Conservation (phyloP, 2,113 vertebrate genomes). For the Mus musculus region GRCm39 chrX:133743501-133744000, state of each 20-base stretch:
- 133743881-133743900: not conserved
- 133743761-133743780: conserved; percentile 13
- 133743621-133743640: not conserved
- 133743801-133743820: conserved; percentile 17
- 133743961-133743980: not conserved
- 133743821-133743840: not conserved
- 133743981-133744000: not conserved
- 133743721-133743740: not conserved
- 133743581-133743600: not conserved
- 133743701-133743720: conserved; percentile 26
- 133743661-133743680: not conserved
- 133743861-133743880: conserved; percentile 18
- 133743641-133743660: not conserved
- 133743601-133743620: conserved; percentile 30
- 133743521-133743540: conserved; percentile 4
- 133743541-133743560: not conserved
- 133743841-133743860: not conserved
- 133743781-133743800: not conserved
- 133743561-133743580: not conserved
- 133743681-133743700: not conserved
- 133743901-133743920: not conserved
- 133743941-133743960: not conserved
- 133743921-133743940: not conserved
- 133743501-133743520: not conserved
- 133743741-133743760: not conserved